phyloP scores from a whole-genome alignment of 2,113 vertebrate genomes.

The Macrotus californicus region DNA sequence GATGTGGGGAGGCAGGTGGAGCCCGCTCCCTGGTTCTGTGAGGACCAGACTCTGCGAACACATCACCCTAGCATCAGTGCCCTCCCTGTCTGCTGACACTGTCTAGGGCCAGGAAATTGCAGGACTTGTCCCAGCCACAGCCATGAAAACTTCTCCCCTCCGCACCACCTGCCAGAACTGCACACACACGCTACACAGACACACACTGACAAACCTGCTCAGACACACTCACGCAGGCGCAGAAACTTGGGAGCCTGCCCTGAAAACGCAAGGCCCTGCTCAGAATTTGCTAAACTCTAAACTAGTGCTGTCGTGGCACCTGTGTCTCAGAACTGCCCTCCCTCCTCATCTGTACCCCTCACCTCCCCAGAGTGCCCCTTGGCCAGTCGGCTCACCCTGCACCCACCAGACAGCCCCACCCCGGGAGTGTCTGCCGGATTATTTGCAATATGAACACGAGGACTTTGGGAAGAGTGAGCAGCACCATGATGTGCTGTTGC shows the following conservation, averaged over 20 bases:
- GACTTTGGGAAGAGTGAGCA: background rate
- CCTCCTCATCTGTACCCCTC: background rate
- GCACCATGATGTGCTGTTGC: background rate
- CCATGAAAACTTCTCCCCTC: background rate
- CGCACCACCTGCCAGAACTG: background rate
- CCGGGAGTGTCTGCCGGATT: rapidly evolving
- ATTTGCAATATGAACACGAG: background rate
- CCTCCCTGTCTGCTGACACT: background rate
- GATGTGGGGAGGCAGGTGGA: background rate
- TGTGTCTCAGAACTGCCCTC: background rate
- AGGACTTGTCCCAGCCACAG: background rate
- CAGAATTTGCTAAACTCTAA: background rate
- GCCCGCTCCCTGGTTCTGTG: background rate
- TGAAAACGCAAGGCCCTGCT: background rate
- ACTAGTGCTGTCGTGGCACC: background rate
- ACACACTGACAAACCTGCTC: background rate
- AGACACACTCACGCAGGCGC: background rate
- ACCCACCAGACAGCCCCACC: background rate
- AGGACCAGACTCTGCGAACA: background rate
- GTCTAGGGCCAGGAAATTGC: background rate
- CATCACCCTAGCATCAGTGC: background rate
- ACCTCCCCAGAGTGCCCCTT: background rate
- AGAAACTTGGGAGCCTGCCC: background rate
- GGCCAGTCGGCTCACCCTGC: background rate
- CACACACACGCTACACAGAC: background rate